These are phyloP conservation scores for Phortica variegata DNA, from an alignment of 1,140 invertebrate species.

Conservation along the genomic window DNA sequence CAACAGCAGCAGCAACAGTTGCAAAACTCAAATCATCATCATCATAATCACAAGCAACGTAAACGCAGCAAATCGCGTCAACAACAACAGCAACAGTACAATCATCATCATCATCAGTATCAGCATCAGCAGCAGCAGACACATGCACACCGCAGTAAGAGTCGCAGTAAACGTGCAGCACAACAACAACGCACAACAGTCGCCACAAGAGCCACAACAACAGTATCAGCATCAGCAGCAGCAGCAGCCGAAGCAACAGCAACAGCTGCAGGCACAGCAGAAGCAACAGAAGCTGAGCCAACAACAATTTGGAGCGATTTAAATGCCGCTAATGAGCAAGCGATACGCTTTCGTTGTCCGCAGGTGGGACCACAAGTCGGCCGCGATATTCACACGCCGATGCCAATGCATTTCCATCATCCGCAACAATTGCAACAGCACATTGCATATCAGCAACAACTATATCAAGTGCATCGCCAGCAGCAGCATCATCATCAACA, in stretches of 20 bases:
- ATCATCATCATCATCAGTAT: constrained; percentile 3
- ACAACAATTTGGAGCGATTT: constrained; percentile 27
- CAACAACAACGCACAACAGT: too few species aligned
- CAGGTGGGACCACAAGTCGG: constrained; percentile 50
- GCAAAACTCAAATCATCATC: neutral
- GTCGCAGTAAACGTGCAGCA: neutral
- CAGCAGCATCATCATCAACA: neutral
- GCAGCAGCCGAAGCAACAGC: neutral
- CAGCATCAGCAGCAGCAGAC: neutral
- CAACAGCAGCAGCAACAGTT: constrained; percentile 17
- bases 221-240: neutral
- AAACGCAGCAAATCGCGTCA: constrained; percentile 1
- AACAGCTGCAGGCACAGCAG: neutral
- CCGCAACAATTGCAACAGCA: constrained; percentile 33
- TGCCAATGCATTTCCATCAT: constrained; percentile 49
- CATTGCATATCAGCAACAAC: constrained; percentile 18
- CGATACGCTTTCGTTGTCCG: constrained; percentile 49
- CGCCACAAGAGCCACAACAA: neutral
- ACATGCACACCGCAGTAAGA: constrained; percentile 3
- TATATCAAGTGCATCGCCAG: constrained; percentile 4
- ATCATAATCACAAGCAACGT: neutral
- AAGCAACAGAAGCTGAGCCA: too few species aligned
- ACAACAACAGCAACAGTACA: neutral
- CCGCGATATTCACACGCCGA: constrained; percentile 38
- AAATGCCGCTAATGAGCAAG: constrained; percentile 44